Conservation (phyloP, 1,140 invertebrate genomes). For the Hormaphis cornu region DNA sequence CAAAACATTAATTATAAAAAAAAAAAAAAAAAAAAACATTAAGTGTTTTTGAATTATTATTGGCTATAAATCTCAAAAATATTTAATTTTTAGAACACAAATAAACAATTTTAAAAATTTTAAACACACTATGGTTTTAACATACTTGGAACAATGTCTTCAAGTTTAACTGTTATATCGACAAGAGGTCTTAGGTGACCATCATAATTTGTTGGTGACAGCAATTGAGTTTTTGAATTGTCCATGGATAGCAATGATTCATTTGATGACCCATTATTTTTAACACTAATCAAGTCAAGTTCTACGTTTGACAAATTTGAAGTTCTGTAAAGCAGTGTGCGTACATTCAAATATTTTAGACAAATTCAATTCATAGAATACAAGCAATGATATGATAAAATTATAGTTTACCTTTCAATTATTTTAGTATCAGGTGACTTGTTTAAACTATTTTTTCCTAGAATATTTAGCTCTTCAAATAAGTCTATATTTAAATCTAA, state of each 20-base stretch:
- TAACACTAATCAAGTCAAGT: background rate
- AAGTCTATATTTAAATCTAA: background rate
- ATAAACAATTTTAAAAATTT: background rate
- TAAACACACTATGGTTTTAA: background rate
- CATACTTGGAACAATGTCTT: constrained; percentile 9
- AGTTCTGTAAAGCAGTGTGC: background rate
- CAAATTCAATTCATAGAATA: background rate
- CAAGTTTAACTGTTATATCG: constrained; percentile 8
- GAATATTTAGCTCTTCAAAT: constrained; percentile 29
- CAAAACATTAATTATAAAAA: too few relatives aligned
- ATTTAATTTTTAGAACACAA: background rate
- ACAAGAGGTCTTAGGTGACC: background rate
- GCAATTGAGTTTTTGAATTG: background rate
- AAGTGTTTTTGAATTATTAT: too few relatives aligned
- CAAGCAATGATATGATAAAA: background rate
- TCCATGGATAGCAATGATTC: background rate
- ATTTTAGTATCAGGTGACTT: background rate
- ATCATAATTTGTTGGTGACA: background rate
- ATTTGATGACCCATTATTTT: background rate
- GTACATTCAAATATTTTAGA: background rate
- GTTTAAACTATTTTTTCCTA: background rate
- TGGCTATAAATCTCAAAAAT: too few relatives aligned
- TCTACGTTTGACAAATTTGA: background rate
- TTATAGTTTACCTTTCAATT: background rate
- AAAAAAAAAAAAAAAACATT: too few relatives aligned